Percentiles rank a stretch among this genome's conserved stretches.
These are phyloP conservation scores for Heterodera schachtii DNA, from an alignment of 1,140 invertebrate species.

Conservation along the genomic window DNA sequence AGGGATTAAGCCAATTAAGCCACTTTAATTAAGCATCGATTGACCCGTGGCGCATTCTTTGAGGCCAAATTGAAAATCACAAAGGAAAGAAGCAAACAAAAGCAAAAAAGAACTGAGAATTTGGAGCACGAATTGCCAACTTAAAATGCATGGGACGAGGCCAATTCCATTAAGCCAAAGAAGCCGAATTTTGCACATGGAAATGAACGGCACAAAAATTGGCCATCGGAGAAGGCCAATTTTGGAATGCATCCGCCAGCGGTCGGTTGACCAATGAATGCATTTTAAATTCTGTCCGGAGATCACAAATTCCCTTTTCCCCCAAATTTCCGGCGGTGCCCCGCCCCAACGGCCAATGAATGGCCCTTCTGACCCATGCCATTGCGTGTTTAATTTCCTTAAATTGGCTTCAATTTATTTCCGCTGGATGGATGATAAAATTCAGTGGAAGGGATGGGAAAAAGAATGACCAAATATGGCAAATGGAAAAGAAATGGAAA, in stretches of 20 bases:
- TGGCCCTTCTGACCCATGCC: background rate
- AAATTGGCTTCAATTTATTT: conserved; percentile 27
- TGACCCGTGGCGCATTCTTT: too few relatives aligned
- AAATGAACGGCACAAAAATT: conserved; percentile 1
- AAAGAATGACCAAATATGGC: background rate
- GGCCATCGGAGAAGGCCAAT: background rate
- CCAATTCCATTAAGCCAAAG: background rate
- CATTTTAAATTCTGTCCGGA: background rate
- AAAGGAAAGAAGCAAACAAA: too few relatives aligned
- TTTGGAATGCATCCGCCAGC: background rate
- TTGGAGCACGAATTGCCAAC: too few relatives aligned
- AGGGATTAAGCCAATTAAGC: too few relatives aligned
- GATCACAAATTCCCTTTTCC: background rate
- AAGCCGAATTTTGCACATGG: background rate
- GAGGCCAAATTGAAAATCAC: too few relatives aligned
- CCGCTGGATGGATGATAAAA: too few relatives aligned
- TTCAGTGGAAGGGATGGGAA: background rate
- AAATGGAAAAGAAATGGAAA: too few relatives aligned
- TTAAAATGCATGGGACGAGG: background rate
- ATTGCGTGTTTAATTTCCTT: background rate
- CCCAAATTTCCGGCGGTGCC: background rate
- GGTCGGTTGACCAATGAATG: background rate
- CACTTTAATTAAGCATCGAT: too few relatives aligned
- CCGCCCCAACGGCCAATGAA: background rate
- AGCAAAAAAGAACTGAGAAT: too few relatives aligned